Conservation (phyloP, 2,113 vertebrate genomes). For the Tamias sibiricus region DNA sequence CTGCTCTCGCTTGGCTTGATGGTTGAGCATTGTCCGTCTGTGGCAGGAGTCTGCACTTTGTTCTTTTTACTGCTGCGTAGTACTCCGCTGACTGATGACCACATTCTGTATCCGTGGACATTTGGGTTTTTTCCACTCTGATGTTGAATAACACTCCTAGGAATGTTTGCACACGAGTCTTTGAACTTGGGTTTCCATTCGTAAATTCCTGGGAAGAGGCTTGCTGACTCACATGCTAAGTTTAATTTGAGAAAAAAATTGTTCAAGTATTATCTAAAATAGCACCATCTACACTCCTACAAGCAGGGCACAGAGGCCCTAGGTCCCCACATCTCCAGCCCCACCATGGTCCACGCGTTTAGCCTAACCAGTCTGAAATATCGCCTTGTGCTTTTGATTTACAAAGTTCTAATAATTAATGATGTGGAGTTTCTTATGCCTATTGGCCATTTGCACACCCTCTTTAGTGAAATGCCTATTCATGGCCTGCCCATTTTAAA, state of each 20-base stretch:
- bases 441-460: not conserved
- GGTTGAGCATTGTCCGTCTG: not conserved
- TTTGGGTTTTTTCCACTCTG: not conserved
- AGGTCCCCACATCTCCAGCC: fast-evolving
- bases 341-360: not conserved
- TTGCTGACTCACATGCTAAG: not conserved
- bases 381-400: not conserved
- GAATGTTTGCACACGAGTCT: not conserved
- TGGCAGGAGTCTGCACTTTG: not conserved
- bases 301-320: not conserved
- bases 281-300: not conserved
- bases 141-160: not conserved
- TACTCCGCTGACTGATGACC: not conserved
- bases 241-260: not conserved
- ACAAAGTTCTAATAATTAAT: not conserved
- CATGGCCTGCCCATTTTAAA: not conserved
- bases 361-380: not conserved
- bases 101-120: not conserved
- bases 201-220: not conserved
- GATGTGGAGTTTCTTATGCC: not conserved
- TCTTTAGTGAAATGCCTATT: not conserved
- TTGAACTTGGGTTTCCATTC: not conserved
- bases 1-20: not conserved
- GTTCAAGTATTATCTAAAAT: not conserved
- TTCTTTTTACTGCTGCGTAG: not conserved